Base-by-base conservation (phyloP, 1,140 invertebrate genomes). In the Drosophila lacteicornis region DNA sequence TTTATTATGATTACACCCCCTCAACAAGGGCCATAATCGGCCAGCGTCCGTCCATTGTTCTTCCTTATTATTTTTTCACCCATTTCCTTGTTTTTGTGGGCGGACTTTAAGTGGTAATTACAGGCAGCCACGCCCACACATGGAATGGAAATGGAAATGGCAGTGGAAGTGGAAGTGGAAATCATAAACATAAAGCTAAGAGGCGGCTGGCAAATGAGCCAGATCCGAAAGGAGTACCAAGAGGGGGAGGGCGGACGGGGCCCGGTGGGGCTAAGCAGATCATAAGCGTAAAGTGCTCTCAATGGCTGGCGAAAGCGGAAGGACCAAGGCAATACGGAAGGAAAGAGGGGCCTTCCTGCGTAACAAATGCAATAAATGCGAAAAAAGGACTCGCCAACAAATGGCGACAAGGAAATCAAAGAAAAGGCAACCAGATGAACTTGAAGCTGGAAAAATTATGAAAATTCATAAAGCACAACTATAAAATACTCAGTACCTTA, bases 181-280 rank as follows among this genome's bases (percentile, higher is more conserved):
- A 90, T 90, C 86, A 80, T 90, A 90, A 90, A 90, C 86, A 90
- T 90, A 82, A 74, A 84, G 85, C 85, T 88, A 79, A 88, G 77
- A 88, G 84, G 69, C 68, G 75, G 62, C 76, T 55, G 74, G 85
- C 81, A 85, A 88, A 90, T 88, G 85, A 90, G 74, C 47, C 75
- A 56, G 61, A 90, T 68, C 75, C 70, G 33, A 73, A 69, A 53
- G 46, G 40, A 59, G 53, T 43, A 17, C 19, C 40, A 33, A 33
- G 27, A 15, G 13, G 51, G 43, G 30, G 47, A 17, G 49, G 25
- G 12, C 38, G 49, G 45, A 27, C 27, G 27, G 43, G 33, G n/a
- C 22, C 33, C 36, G 55, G 25, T 40, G 17, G 55, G 63, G 59
- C 47, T 59, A 82, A 69, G 66, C 79, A 91, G 82, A 90, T 91